These are phyloP conservation scores for Drosophila kambysellisi DNA, from an alignment of 2,888 invertebrate species.

Conservation along the genomic window DNA sequence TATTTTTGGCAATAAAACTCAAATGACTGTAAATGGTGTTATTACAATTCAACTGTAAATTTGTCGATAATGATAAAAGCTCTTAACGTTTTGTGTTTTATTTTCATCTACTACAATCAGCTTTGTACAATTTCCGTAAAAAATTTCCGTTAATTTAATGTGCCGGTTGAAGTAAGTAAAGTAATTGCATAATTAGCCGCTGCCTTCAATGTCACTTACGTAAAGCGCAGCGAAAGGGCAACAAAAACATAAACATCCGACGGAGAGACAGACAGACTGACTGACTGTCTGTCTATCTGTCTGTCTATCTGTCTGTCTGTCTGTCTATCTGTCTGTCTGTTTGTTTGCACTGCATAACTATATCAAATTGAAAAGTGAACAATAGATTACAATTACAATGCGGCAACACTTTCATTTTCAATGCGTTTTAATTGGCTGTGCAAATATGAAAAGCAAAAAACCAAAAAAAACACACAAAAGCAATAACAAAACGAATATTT, in stretches of 20 bases:
- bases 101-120: constrained; percentile 11
- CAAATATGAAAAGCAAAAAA: constrained; percentile 35
- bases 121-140: constrained; percentile 21
- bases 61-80: constrained; percentile 11
- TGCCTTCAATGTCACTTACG: constrained; percentile 63
- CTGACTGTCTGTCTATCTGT: constrained; percentile 1
- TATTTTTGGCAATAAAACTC: constrained; percentile 5
- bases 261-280: constrained; percentile 21
- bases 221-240: constrained; percentile 66
- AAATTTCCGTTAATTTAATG: constrained; percentile 29
- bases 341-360: constrained; percentile 63
- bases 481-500: constrained; percentile 15
- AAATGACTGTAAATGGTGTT: neutral
- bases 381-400: constrained; percentile 48
- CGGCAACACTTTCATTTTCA: constrained; percentile 75
- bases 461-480: constrained; percentile 28
- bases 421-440: constrained; percentile 53
- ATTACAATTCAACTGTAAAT: constrained; percentile 10
- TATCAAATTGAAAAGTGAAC: constrained; percentile 68
- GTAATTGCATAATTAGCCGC: constrained; percentile 73
- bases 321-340: constrained; percentile 15
- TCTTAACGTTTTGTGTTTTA: constrained; percentile 7
- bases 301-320: neutral
- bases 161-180: constrained; percentile 19
- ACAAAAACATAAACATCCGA: constrained; percentile 24